A percentile compares a stretch with the other conserved stretches of the same genome.
These are phyloP conservation scores for Amphiprion percula DNA, from an alignment of 2,113 vertebrate genomes.

Conservation along the genomic window DNA sequence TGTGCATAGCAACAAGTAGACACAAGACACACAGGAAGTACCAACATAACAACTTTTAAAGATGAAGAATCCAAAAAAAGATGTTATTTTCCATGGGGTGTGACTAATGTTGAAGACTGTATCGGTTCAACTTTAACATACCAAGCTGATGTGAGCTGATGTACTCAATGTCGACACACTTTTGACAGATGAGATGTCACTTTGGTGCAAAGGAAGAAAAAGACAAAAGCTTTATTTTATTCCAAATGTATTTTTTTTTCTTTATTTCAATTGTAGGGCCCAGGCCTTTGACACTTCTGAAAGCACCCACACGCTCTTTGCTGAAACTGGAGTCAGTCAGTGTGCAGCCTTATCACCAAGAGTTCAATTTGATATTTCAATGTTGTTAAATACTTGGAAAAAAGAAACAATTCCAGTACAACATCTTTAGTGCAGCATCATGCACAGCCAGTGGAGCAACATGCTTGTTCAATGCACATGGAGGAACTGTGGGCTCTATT, in stretches of 20 bases:
- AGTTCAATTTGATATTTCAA: slow-evolving; percentile 60
- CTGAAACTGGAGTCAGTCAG: slow-evolving; percentile 58
- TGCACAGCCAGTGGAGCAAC: slow-evolving; percentile 78
- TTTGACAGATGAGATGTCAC: background rate
- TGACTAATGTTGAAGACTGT: too few relatives aligned
- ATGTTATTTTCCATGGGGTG: too few relatives aligned
- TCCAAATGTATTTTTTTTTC: slow-evolving; percentile 86
- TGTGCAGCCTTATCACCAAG: slow-evolving; percentile 45
- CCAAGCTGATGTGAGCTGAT: background rate
- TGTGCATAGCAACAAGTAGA: too few relatives aligned
- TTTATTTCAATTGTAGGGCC: slow-evolving; percentile 83
- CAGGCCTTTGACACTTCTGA: slow-evolving; percentile 89
- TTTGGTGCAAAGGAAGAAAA: slow-evolving; percentile 29
- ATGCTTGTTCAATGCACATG: slow-evolving; percentile 77
- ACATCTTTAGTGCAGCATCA: slow-evolving; percentile 75
- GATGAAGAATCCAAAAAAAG: too few relatives aligned
- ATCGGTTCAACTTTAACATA: too few relatives aligned
- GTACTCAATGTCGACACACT: background rate
- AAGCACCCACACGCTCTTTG: slow-evolving; percentile 69
- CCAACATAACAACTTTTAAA: too few relatives aligned
- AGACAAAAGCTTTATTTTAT: slow-evolving; percentile 78
- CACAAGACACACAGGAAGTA: too few relatives aligned
- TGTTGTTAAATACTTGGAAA: slow-evolving; percentile 65
- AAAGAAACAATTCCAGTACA: slow-evolving; percentile 79
- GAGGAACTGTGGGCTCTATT: slow-evolving; percentile 29